Base-by-base conservation (phyloP, 37 sponge, comb jelly and placozoan species). In the Geodia barretti region DNA sequence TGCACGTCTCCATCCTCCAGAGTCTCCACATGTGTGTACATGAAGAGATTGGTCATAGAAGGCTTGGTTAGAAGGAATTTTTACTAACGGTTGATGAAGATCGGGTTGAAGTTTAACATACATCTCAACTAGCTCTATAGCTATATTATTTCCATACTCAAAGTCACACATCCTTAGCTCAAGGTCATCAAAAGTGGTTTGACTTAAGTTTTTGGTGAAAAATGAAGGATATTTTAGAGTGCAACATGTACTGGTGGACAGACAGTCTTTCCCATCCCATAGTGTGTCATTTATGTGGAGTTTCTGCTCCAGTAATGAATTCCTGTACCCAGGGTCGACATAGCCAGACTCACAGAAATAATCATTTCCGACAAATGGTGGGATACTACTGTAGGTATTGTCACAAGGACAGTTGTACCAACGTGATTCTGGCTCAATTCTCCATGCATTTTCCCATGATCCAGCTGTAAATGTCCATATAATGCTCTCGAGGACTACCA, bases 201-300 rank as follows among this genome's bases (percentile, higher is more conserved):
- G 7, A 47, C 54, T 47, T 14, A 47, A 47, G 54, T 47, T 47
- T 47, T 47, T 47, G 54, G 54, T 32, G 37, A 75, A 75, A 36
- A 37, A 75, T 24, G 76, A 62, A 60, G 76, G 76, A 32, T 20
- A 23, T 21, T 75, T 75, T 47, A 28, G 54, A 4, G 36, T 60
- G 23, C 76, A 75, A 23, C 76, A 75, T 29, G 61, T 5, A 4
- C 59, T 75, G 32, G 76, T 75, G 62, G 54, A 47, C 7, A 47
- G 54, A 37, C 80, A 80, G 28, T 54, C 62, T 29, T 47, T 40
- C 3, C 80, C 80, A 54, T 80, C 80, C 80, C 80, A 80, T 4
- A 80, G 70, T 33, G 76, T 58, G 14, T 58, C 76, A 60, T 75
- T 75, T 7, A 17, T 17, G 54, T 47, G 7, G n/a, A 70, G 36